Conservation (phyloP, 2,888 invertebrate species). For the Cactoblastis cactorum region DNA sequence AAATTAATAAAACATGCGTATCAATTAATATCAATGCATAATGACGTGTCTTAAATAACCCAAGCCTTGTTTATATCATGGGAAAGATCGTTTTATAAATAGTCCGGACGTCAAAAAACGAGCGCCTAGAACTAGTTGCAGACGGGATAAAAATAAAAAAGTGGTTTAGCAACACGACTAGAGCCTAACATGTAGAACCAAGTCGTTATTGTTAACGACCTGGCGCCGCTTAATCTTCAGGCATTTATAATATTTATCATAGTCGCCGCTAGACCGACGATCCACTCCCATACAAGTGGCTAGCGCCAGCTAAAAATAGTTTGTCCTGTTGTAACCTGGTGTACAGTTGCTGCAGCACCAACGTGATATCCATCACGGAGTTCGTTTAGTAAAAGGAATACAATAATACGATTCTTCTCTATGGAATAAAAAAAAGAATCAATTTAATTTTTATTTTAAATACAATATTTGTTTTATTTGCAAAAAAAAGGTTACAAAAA, state of each 20-base stretch:
- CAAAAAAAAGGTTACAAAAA: no score
- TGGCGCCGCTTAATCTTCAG: constrained; percentile 2
- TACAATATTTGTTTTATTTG: no score
- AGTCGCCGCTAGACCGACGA: constrained; percentile 1
- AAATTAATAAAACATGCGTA: not conserved
- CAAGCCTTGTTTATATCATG: not conserved
- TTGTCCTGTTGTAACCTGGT: constrained; percentile 6
- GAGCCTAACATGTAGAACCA: constrained; percentile 2
- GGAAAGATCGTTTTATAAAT: constrained; percentile 9
- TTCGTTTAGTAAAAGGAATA: not conserved
- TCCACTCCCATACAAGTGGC: constrained; percentile 5
- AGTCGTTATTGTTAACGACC: constrained; percentile 12
- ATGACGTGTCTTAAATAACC: not conserved
- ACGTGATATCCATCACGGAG: not conserved
- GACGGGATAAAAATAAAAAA: not conserved
- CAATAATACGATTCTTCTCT: not conserved
- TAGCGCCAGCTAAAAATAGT: constrained; percentile 5
- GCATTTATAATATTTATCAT: constrained; percentile 10
- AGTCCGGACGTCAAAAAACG: constrained; percentile 5
- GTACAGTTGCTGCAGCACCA: not conserved
- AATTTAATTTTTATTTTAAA: no score
- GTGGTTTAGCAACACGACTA: constrained; percentile 2
- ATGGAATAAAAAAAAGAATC: not conserved
- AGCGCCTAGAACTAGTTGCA: not conserved
- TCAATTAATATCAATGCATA: not conserved